Conservation (phyloP, 2,797 vertebrate species). For the Characodon lateralis region DNA sequence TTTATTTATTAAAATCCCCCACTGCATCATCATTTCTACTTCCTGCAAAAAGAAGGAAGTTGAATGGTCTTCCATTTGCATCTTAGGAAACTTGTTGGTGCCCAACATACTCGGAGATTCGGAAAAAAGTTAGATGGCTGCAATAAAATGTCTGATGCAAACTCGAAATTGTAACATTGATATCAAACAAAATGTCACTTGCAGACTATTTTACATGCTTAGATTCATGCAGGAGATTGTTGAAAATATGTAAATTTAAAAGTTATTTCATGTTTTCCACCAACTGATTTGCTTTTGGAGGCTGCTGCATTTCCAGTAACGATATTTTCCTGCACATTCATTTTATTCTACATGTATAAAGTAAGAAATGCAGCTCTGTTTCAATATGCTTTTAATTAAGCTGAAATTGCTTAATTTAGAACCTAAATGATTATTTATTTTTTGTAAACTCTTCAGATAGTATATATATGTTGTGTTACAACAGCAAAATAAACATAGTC, state of each 20-base stretch:
- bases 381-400: background rate
- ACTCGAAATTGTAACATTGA: background rate
- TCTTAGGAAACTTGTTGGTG: background rate
- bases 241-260: background rate
- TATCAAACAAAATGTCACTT: background rate
- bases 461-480: background rate
- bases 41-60: background rate
- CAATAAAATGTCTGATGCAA: background rate
- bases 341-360: background rate
- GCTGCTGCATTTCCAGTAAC: background rate
- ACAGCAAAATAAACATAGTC: background rate
- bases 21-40: background rate
- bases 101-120: background rate
- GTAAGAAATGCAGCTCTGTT: background rate
- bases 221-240: background rate
- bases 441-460: background rate
- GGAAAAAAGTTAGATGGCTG: background rate
- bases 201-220: background rate
- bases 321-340: background rate
- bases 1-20: background rate
- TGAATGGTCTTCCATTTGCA: background rate
- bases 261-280: background rate
- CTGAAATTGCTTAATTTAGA: background rate
- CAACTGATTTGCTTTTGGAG: background rate
- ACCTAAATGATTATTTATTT: background rate